Percentiles rank a stretch among this genome's conserved stretches.
phyloP scores from a whole-genome alignment of 2,888 invertebrate species.

The Ormyrus rosae region DNA sequence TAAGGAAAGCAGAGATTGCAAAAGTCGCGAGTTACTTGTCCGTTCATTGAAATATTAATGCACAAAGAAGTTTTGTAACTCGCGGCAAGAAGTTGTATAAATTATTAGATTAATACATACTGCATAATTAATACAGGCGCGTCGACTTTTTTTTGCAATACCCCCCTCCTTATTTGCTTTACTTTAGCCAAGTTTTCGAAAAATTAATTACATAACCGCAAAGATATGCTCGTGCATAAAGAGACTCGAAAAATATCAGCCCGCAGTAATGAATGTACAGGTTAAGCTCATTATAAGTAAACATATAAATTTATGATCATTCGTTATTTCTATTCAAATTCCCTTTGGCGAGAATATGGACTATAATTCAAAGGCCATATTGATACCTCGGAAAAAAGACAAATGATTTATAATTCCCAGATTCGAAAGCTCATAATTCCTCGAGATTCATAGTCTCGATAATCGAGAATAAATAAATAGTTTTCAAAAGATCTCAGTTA shows the following conservation, averaged over 20 bases:
- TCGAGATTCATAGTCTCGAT: slow-evolving; percentile 37
- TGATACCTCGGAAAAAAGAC: slow-evolving; percentile 33
- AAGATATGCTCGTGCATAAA: neutral
- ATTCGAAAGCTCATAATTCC: slow-evolving; percentile 47
- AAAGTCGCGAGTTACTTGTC: too few relatives aligned
- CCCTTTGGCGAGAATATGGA: slow-evolving; percentile 4
- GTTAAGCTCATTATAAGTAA: slow-evolving; percentile 51
- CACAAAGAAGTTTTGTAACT: too few relatives aligned
- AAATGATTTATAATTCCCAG: slow-evolving; percentile 44
- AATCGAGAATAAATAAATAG: slow-evolving; percentile 42
- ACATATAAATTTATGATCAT: slow-evolving; percentile 52
- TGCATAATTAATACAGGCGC: slow-evolving; percentile 5
- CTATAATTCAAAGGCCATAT: slow-evolving; percentile 48
- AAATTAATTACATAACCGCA: slow-evolving; percentile 25
- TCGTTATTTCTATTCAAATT: slow-evolving; percentile 48
- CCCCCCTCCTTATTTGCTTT: too few relatives aligned
- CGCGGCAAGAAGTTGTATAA: too few relatives aligned
- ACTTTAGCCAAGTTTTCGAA: neutral
- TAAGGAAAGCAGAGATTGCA: too few relatives aligned
- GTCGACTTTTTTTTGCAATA: neutral
- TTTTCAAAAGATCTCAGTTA: slow-evolving; percentile 42
- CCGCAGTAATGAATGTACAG: slow-evolving; percentile 23
- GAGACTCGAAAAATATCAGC: slow-evolving; percentile 11
- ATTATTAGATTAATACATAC: neutral
- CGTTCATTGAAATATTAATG: too few relatives aligned